These are phyloP conservation scores for Heliconius hortense DNA, from an alignment of 2,888 invertebrate genomes.

Conservation along the genomic window DNA sequence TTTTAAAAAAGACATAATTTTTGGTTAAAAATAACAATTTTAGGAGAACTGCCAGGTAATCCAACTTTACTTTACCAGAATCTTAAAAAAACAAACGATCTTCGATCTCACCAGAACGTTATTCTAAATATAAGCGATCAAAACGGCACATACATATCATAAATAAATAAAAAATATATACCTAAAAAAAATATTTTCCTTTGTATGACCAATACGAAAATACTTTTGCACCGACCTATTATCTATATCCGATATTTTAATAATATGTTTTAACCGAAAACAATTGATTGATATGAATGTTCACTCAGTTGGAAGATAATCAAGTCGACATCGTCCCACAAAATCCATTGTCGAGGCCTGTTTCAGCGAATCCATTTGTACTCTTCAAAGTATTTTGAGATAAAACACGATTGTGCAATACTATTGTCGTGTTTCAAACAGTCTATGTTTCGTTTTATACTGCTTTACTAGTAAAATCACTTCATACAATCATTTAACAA, in stretches of 20 bases:
- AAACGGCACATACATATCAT: too few species aligned
- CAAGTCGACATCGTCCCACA: conserved; percentile 12
- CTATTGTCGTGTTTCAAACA: conserved; percentile 11
- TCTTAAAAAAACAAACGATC: not conserved
- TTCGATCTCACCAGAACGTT: too few species aligned
- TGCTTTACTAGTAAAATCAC: conserved; percentile 6
- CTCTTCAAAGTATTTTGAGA: conserved; percentile 22
- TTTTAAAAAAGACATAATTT: too few species aligned
- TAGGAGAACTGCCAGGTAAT: too few species aligned
- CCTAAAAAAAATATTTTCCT: too few species aligned
- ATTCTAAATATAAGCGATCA: not conserved
- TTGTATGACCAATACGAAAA: too few species aligned
- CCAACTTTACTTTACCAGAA: not conserved
- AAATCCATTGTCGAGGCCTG: conserved; percentile 17
- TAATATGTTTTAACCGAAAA: not conserved
- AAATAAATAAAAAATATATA: too few species aligned
- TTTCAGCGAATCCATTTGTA: conserved; percentile 22
- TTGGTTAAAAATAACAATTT: too few species aligned
- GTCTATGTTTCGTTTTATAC: not conserved
- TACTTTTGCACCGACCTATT: too few species aligned
- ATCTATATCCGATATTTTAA: not conserved
- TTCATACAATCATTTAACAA: not conserved
- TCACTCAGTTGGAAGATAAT: conserved; percentile 12
- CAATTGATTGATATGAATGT: conserved; percentile 1
- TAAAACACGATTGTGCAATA: conserved; percentile 28